Base-by-base conservation (phyloP, 2,113 vertebrate species). In the Xiphophorus maculatus region DNA sequence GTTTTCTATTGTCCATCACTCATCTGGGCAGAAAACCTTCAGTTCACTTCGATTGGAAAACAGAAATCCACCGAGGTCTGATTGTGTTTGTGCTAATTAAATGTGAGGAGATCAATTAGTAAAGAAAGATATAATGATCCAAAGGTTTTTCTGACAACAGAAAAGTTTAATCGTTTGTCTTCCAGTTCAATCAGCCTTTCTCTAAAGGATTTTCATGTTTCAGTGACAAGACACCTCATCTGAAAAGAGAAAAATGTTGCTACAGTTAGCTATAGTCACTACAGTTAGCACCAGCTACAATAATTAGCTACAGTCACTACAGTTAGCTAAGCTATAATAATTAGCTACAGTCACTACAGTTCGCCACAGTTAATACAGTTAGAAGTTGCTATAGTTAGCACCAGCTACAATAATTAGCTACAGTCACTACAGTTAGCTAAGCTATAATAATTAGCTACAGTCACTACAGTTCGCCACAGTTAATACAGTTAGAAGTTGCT, bases 91-190 rank as follows among this genome's bases (percentile, higher is more conserved):
- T 80, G 73, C 71, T 79, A 82, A 89, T 89, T 87, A 76, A 73
- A 83, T 78, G 68, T 76, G 79, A 81, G 69, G 69, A 77, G 71
- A 84, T 83, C 42, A 7, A 84, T 88, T 87, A 82, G 82, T 85
- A 87, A 73, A 68, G 40, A 77, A 73, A 74, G 13, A 75, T 78
- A 80, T 76, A 82, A 82, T 77, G 84, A 78, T 76, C 51, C 27
- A 29, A 74, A 87, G 82, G 71, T 63, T 65, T 54, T 87, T 83
- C 33, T 84, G 76, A 69, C 73, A 75, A 77, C 73, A 81, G 77
- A 86, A 75, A 84, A 62, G 71, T 67, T 62, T 73, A 71, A 88
- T 78, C 82, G 82, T 87, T 42, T 29, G 37, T 76, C 76, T 69
- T 77, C 33, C 48, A 69, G 81, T 79, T 89, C 85, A 82, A 83